A percentile compares a stretch with the other conserved stretches of the same genome.
These are phyloP conservation scores for Phenganax stokvisi DNA, from an alignment of 92 coral and sea anemone genomes.

Conservation along the genomic window DNA sequence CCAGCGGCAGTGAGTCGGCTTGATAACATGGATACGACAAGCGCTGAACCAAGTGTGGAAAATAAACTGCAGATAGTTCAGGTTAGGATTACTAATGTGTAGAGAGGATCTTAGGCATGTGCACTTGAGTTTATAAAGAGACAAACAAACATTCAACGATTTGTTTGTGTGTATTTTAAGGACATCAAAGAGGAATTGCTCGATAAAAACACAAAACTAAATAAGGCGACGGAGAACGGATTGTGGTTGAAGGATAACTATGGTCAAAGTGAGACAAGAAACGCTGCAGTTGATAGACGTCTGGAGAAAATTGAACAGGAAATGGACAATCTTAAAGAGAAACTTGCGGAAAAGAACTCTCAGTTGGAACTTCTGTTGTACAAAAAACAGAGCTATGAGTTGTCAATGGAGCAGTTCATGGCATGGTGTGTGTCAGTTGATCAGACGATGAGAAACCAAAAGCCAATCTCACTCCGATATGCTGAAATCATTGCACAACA, in stretches of 20 bases:
- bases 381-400: conserved; percentile 78
- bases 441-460: conserved; percentile 67
- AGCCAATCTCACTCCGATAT: conserved; percentile 65
- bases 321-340: conserved; percentile 69
- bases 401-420: conserved; percentile 68
- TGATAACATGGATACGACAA: conserved; percentile 61
- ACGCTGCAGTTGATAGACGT: conserved; percentile 63
- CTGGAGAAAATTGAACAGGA: conserved; percentile 80
- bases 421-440: conserved; percentile 82
- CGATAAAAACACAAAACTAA: conserved; percentile 64
- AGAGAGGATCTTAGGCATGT: background rate
- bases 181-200: conserved; percentile 13
- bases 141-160: background rate
- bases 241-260: conserved; percentile 67
- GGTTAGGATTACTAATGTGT: conserved; percentile 45
- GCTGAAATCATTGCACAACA: conserved; percentile 60
- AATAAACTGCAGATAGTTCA: conserved; percentile 63
- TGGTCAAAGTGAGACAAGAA: conserved; percentile 50
- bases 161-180: conserved; percentile 14
- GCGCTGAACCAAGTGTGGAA: conserved; percentile 66
- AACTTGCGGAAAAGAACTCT: conserved; percentile 68
- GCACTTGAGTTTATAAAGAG: background rate
- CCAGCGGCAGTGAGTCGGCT: conserved; percentile 64
- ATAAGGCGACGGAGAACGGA: conserved; percentile 73
- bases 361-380: conserved; percentile 65